Evolutionary conservation across 1,140 invertebrate genomes (phyloP).

Genomic region (Fragariocoptes setiger): DNA sequence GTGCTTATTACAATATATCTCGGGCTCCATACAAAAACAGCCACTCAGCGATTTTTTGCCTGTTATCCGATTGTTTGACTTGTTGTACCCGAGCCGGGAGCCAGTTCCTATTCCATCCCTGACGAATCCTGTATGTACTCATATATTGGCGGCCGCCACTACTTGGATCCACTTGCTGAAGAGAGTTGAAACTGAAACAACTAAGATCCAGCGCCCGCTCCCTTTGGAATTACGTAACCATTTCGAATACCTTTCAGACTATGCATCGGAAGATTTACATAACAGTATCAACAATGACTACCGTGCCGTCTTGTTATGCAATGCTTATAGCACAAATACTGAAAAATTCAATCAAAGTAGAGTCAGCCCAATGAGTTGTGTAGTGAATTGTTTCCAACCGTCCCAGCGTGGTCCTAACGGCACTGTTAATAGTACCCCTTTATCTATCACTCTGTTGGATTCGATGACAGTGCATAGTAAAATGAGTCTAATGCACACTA

Average conservation of each 20-base stretch:
- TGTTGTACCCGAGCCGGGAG: slow-evolving; percentile 67
- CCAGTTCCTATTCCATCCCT: slow-evolving; percentile 59
- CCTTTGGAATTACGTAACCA: slow-evolving; percentile 50
- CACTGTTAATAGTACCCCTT: slow-evolving; percentile 25
- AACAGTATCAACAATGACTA: no score
- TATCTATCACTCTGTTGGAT: slow-evolving; percentile 67
- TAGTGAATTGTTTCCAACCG: no score
- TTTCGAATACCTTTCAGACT: slow-evolving; percentile 15
- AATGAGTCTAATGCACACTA: slow-evolving; percentile 80
- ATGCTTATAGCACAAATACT: no score
- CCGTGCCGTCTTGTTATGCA: no score
- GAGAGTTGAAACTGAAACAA: slow-evolving; percentile 47
- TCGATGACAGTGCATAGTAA: slow-evolving; percentile 84
- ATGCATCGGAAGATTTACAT: no score
- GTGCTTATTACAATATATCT: slow-evolving; percentile 83
- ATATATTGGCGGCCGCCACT: slow-evolving; percentile 68
- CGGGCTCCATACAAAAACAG: slow-evolving; percentile 77
- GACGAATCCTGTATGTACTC: slow-evolving; percentile 42
- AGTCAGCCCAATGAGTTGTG: no score
- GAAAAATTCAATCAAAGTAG: no score
- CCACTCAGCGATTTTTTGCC: slow-evolving; percentile 53
- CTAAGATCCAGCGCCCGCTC: slow-evolving; percentile 38
- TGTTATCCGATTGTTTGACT: slow-evolving; percentile 59
- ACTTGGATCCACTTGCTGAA: slow-evolving; percentile 85
- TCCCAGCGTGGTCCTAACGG: no score